Evolutionary conservation across 1,140 invertebrate species (phyloP), one percentile per base, ranked within the genome.

Genomic region (Anthonomus grandis): DNA sequence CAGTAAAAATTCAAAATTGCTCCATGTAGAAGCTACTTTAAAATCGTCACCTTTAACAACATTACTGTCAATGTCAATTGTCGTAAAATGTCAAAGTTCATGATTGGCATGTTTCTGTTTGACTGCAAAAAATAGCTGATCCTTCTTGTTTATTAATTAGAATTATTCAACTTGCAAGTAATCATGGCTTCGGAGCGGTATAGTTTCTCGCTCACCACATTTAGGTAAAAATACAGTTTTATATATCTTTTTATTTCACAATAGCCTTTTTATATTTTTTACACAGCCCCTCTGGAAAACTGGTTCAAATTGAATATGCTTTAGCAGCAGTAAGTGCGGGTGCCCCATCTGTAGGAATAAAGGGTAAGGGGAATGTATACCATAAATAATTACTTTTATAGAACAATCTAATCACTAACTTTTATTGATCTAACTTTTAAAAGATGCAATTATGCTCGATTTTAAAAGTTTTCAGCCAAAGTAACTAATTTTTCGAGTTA

Each of bases 291-390:
- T 98, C 96, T 18, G 97, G 97, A 62, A 99, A 99, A 78, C 81
- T 99, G 55, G 97, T 99, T 19, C 97, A 99, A 79, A 97, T 99
- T 72, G 97, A 99, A 82, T 99, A 99, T 93, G 97, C 97, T 1
- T 82, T 99, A 74, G 94, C 94, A 51, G 97, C 97, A 27, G 97
- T 99, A 13, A 93, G 94, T 51, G 92, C 94, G 59, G 97, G 97
- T 60, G 95, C 96, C n/a, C 94, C 97, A 1, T 97, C 95, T 48
- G 95, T 99, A 59, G 97, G 96, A 42, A 97, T 99, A 55, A 97
- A 98, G 87, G 91, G 91, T 91, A 76, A 57, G 23, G 17, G 23
- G 21, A 27, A 47, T n/a, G n/a, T n/a, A n/a, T n/a, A n/a, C n/a
- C n/a, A n/a, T n/a, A n/a, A n/a, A n/a, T n/a, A n/a, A n/a, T n/a